A percentile compares a stretch with the other conserved stretches of the same genome.
Conservation (phyloP, 2,113 vertebrate genomes). For the Malurus alboscapulatus region DNA sequence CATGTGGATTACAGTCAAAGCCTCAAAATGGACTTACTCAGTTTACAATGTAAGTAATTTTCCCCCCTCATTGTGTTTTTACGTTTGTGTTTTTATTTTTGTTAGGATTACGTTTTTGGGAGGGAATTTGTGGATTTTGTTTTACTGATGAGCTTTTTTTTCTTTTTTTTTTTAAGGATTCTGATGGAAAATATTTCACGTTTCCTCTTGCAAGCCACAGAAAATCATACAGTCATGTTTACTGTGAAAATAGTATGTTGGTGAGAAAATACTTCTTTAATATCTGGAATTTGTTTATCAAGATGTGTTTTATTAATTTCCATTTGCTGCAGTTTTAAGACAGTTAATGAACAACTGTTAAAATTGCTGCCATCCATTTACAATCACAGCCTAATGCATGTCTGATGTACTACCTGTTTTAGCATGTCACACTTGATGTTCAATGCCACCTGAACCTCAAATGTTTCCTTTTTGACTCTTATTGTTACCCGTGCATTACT, state of each 20-base stretch:
- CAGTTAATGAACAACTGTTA: background rate
- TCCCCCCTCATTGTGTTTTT: background rate
- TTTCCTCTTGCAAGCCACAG: constrained; percentile 90
- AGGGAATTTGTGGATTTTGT: background rate
- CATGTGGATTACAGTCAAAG: constrained; percentile 86
- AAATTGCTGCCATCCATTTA: background rate
- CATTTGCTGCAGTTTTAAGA: background rate
- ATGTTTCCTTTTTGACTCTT: background rate
- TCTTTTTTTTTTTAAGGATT: constrained; percentile 73
- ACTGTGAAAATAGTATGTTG: constrained; percentile 90
- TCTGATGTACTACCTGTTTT: background rate
- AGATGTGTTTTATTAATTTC: background rate
- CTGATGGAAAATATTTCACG: constrained; percentile 83
- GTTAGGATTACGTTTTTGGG: background rate
- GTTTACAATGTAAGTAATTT: constrained; percentile 83
- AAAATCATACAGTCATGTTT: constrained; percentile 86
- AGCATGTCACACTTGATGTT: background rate
- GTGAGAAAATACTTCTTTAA: constrained; percentile 76
- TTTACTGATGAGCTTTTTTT: background rate
- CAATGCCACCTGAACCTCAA: background rate
- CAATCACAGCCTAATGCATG: background rate
- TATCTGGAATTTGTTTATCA: background rate
- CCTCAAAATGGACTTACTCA: constrained; percentile 84
- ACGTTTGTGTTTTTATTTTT: background rate
- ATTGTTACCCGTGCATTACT: background rate